Conservation (phyloP, 1,140 invertebrate genomes). For the Thaumetopoea pityocampa region DNA sequence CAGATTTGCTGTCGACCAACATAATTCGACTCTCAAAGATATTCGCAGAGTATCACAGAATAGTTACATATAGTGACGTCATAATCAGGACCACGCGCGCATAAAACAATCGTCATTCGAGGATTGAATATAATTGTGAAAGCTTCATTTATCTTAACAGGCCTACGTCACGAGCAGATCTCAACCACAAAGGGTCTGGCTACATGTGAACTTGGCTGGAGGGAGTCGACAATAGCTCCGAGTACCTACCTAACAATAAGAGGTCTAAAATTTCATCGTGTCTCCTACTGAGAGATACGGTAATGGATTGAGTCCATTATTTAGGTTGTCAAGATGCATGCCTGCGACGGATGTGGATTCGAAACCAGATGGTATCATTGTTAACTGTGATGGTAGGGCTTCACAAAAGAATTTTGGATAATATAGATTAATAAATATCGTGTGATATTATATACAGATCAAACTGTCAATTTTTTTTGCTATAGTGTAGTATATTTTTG, state of each 20-base stretch:
- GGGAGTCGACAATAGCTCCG: constrained; percentile 24
- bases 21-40: neutral
- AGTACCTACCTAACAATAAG: constrained; percentile 25
- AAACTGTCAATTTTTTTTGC: no score
- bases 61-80: neutral
- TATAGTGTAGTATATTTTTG: no score
- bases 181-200: constrained; percentile 25
- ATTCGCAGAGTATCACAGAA: neutral
- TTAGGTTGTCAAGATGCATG: constrained; percentile 14
- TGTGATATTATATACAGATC: no score
- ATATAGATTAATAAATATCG: no score
- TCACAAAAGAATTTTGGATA: no score
- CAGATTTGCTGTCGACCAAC: neutral
- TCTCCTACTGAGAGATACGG: constrained; percentile 12
- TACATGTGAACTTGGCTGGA: constrained; percentile 24
- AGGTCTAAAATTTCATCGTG: constrained; percentile 29
- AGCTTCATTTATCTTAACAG: constrained; percentile 32
- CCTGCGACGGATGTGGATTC: constrained; percentile 12
- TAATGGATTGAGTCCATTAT: constrained; percentile 26
- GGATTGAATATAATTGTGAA: constrained; percentile 26
- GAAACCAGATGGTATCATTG: constrained; percentile 11
- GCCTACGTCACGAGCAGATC: constrained; percentile 27
- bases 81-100: constrained; percentile 1
- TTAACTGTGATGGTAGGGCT: constrained; percentile 7
- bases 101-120: constrained; percentile 6